Evolutionary conservation across 2,888 invertebrate species (phyloP).

Genomic region (Drosophila prolongata): DNA sequence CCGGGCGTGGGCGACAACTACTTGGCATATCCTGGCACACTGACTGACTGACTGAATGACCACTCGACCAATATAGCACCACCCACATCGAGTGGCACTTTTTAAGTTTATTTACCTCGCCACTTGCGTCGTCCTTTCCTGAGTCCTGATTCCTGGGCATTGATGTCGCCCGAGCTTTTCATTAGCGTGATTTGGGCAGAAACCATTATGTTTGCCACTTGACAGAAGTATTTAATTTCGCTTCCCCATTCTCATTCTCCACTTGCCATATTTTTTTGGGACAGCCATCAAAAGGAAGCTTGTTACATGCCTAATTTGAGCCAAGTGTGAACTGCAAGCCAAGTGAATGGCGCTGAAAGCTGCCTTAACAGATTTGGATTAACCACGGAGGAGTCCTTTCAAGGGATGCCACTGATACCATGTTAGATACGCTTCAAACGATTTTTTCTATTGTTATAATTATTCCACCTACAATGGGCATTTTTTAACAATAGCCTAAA

Average conservation of each 20-base stretch:
- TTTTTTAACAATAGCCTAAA: slow-evolving; percentile 7
- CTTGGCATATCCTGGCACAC: slow-evolving; percentile 72
- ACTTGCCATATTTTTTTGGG: neutral
- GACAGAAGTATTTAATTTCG: slow-evolving; percentile 22
- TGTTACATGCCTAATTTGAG: slow-evolving; percentile 60
- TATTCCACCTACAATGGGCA: slow-evolving; percentile 7
- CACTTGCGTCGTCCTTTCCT: slow-evolving; percentile 68
- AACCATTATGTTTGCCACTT: slow-evolving; percentile 64
- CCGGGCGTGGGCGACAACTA: slow-evolving; percentile 64
- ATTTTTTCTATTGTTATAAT: slow-evolving; percentile 18
- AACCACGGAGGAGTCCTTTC: slow-evolving; percentile 21
- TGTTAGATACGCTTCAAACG: neutral
- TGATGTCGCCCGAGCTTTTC: slow-evolving; percentile 66
- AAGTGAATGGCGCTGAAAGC: slow-evolving; percentile 20
- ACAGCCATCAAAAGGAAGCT: slow-evolving; percentile 37
- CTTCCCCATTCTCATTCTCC: neutral
- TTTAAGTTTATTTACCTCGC: slow-evolving; percentile 76
- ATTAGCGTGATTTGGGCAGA: slow-evolving; percentile 73
- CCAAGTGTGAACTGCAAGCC: slow-evolving; percentile 20
- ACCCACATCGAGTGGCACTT: slow-evolving; percentile 60
- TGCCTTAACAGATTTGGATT: slow-evolving; percentile 34
- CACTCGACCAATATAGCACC: slow-evolving; percentile 17
- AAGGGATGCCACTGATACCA: slow-evolving; percentile 15
- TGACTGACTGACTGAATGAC: slow-evolving; percentile 50
- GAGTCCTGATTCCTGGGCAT: slow-evolving; percentile 47